phyloP scores from a whole-genome alignment of 2,113 vertebrate species.

The Piprites chloris region DNA sequence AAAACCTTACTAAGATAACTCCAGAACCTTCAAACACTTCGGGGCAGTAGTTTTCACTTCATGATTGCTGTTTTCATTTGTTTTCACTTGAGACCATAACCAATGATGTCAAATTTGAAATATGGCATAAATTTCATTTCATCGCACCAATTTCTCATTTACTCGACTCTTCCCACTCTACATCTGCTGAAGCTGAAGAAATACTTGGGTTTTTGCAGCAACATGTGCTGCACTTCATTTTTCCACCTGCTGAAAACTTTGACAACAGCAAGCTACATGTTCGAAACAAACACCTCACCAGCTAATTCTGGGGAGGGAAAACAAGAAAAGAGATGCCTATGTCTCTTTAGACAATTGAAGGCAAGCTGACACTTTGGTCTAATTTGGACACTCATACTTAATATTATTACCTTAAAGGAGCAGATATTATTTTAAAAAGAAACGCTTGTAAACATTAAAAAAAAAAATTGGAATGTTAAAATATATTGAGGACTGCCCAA shows the following conservation, averaged over 20 bases:
- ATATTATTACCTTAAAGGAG: neutral
- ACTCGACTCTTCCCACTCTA: slow-evolving; percentile 61
- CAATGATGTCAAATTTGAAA: slow-evolving; percentile 31
- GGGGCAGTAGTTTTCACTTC: neutral
- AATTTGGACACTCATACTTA: neutral
- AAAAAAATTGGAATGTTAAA: neutral
- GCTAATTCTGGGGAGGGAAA: neutral
- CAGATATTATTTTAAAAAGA: neutral
- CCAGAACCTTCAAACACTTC: neutral
- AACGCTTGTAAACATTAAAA: neutral
- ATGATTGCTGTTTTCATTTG: slow-evolving; percentile 2
- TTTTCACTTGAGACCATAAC: slow-evolving; percentile 29
- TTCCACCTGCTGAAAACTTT: slow-evolving; percentile 29
- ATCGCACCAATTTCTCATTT: slow-evolving; percentile 18
- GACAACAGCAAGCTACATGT: neutral
- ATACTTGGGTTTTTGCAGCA: neutral
- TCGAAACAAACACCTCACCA: slow-evolving; percentile 8
- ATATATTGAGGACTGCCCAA: neutral
- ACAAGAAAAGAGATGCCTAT: neutral
- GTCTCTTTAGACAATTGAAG: neutral
- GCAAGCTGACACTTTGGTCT: neutral
- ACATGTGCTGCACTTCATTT: slow-evolving; percentile 23
- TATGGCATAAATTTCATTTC: slow-evolving; percentile 35
- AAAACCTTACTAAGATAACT: neutral
- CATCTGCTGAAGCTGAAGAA: slow-evolving; percentile 36